Evolutionary conservation across 2,113 vertebrate genomes (phyloP), one percentile per base, ranked within the genome.

Genomic region (Danionella cerebrum): DNA sequence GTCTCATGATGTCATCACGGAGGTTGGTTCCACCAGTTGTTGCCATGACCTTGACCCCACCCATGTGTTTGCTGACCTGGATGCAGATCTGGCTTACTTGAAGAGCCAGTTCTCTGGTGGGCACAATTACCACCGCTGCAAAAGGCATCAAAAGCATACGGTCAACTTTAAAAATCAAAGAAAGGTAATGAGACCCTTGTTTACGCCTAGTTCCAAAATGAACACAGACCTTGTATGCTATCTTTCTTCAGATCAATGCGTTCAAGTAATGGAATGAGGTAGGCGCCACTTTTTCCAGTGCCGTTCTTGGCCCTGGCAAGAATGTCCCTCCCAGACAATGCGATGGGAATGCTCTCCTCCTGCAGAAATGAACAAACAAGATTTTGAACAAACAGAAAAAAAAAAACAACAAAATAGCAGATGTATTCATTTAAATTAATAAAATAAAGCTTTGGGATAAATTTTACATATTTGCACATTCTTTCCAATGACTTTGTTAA

Each of bases 221-320:
- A 14, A 33, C 29, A 3, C 87, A 84, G 70, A 97, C 96, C 96
- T 94, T 99, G 96, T 90, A 98, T 97, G 85, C 90, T 93, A 87
- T 97, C 94, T 89, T 86, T 97, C 90, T 98, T 98, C 87, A 99
- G 91, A 91, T 99, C 96, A 82, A 99, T 96, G 75, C 96, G 91
- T 95, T 99, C 96, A 94, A 99, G 94, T 95, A 99, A 94, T 89
- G 96, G 96, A 90, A 99, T 99, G 94, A 99, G 96, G 96, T 99
- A 99, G 94, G 96, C 96, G 88, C 96, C 96, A 67, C 96, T 99
- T 91, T 99, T 98, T 86, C 96, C 96, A 71, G 96, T 99, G 86
- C 96, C 96, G 4, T 98, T 99, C 89, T 99, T 99, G 74, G 96
- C 96, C 90, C 96, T 93, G 83, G 96, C 96, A 86, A 98, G 89